Percentiles rank a stretch among this genome's conserved stretches.
phyloP scores from a whole-genome alignment of 2,797 vertebrate genomes.

The Ctenochaetus hawaiiensis region DNA sequence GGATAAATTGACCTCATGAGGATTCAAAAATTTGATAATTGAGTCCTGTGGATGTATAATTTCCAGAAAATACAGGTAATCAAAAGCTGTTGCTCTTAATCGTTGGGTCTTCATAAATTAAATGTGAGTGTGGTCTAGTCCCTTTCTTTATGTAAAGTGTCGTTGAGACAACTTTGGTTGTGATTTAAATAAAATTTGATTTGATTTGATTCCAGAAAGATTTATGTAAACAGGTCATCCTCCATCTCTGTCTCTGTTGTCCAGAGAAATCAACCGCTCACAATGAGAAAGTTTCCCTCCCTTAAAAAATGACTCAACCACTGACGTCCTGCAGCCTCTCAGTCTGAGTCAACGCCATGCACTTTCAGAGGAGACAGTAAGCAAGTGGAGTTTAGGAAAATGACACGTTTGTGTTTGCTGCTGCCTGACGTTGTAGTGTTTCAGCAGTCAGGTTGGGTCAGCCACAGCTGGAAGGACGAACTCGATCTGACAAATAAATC shows the following conservation, averaged over 20 bases:
- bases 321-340: conserved; percentile 14
- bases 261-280: background rate
- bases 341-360: background rate
- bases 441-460: background rate
- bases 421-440: background rate
- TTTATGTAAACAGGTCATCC: conserved; percentile 6
- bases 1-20: too few species aligned
- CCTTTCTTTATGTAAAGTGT: too few species aligned
- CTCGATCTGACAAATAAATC: conserved; percentile 7
- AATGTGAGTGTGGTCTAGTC: too few species aligned
- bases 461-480: background rate
- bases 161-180: too few species aligned
- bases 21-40: background rate
- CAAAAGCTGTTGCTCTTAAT: too few species aligned
- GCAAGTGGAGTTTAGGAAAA: background rate
- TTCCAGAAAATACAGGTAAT: background rate
- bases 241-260: background rate
- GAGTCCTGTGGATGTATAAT: background rate
- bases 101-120: too few species aligned
- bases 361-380: background rate
- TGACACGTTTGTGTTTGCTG: background rate
- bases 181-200: too few species aligned
- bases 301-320: conserved; percentile 19
- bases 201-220: background rate
- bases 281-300: background rate